Percentiles rank a stretch among this genome's conserved stretches.
These are phyloP conservation scores for Ametastegia equiseti DNA, from an alignment of 2,888 invertebrate species.

Conservation along the genomic window DNA sequence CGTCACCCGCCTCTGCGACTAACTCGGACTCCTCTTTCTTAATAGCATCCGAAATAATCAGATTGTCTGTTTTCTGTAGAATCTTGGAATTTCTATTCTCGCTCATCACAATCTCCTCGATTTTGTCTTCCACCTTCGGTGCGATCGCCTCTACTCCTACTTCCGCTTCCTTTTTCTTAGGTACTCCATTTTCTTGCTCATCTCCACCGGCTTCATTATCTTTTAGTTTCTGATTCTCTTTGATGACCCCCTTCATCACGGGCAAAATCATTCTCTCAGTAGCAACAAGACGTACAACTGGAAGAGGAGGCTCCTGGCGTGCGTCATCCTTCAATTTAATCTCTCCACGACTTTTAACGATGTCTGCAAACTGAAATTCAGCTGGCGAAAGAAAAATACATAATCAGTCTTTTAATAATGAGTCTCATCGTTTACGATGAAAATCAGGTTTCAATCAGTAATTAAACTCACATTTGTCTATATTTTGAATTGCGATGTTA, in stretches of 20 bases:
- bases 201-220: constrained; percentile 1
- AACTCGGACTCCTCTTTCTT: constrained; percentile 77
- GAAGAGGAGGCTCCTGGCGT: constrained; percentile 72
- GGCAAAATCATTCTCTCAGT: constrained; percentile 56
- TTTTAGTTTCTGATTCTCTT: constrained; percentile 82
- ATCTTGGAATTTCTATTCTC: constrained; percentile 72
- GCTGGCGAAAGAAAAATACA: constrained; percentile 3
- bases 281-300: constrained; percentile 66
- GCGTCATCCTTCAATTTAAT: constrained; percentile 58
- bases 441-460: constrained; percentile 29
- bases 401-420: too few species aligned
- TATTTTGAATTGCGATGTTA: constrained; percentile 54
- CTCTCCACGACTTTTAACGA: neutral
- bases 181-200: constrained; percentile 35
- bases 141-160: constrained; percentile 69
- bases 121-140: constrained; percentile 60
- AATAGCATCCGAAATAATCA: constrained; percentile 72
- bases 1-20: constrained; percentile 72
- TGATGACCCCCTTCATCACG: constrained; percentile 79
- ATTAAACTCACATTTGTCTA: constrained; percentile 58
- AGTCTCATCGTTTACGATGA: too few species aligned
- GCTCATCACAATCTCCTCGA: constrained; percentile 55
- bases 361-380: constrained; percentile 14
- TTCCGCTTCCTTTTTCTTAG: constrained; percentile 61
- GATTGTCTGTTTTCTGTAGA: too few species aligned